A percentile compares a stretch with the other conserved stretches of the same genome.
Conservation (phyloP, 2,113 vertebrate species). For the Calcarius ornatus region DNA sequence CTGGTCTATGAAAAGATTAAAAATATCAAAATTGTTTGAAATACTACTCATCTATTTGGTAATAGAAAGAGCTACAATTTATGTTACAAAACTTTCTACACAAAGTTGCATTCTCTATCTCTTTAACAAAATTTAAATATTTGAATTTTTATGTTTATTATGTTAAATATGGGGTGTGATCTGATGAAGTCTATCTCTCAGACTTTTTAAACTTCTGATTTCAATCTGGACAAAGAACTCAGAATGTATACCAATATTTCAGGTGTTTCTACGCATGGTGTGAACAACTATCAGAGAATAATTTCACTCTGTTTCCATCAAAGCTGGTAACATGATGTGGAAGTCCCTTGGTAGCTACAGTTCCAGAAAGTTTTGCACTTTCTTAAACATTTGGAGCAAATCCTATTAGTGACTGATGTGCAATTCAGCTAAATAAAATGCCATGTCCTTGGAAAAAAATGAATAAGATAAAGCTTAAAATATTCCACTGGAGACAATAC, state of each 20-base stretch:
- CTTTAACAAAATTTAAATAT: neutral
- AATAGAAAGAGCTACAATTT: neutral
- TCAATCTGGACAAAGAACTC: neutral
- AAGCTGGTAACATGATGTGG: neutral
- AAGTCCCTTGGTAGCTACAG: neutral
- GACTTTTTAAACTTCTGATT: neutral
- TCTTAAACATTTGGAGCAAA: neutral
- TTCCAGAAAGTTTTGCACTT: neutral
- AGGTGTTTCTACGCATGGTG: neutral
- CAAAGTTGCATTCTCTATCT: neutral
- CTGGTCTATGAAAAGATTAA: neutral
- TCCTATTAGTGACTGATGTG: neutral
- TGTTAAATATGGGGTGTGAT: neutral
- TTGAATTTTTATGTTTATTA: neutral
- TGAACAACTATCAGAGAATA: neutral
- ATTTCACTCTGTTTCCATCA: neutral
- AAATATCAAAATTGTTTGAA: neutral
- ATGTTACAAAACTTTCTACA: neutral
- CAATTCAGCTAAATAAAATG: neutral
- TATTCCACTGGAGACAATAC: neutral
- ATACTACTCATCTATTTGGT: neutral
- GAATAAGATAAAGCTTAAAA: neutral
- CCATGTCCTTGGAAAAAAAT: neutral
- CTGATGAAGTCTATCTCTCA: neutral
- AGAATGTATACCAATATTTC: neutral